Evolutionary conservation across 2,797 vertebrate genomes (phyloP).

Genomic region (Dryobates pubescens): DNA sequence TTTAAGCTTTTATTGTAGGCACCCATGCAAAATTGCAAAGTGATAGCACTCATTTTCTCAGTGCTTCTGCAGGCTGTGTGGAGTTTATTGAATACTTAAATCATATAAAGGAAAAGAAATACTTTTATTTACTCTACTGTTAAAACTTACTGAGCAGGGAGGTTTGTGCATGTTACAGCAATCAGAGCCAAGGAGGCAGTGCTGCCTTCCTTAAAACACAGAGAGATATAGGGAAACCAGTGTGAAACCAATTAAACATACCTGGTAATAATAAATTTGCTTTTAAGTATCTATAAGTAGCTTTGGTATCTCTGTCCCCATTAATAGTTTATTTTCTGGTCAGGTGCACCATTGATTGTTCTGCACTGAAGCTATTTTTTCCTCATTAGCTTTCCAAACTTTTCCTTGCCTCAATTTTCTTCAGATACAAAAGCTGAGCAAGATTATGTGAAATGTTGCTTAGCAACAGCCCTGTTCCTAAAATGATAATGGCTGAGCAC

Average conservation of each 20-base stretch:
- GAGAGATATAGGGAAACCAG: slow-evolving; percentile 7
- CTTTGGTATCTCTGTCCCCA: slow-evolving; percentile 39
- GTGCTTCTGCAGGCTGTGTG: neutral
- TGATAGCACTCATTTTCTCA: neutral
- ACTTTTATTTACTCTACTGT: slow-evolving; percentile 2
- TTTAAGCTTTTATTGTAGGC: neutral
- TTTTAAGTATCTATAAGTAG: slow-evolving; percentile 58
- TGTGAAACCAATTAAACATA: slow-evolving; percentile 59
- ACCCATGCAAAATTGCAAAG: neutral
- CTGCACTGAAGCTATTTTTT: slow-evolving; percentile 69
- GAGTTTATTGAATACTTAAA: slow-evolving; percentile 41
- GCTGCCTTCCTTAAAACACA: neutral
- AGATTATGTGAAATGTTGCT: slow-evolving; percentile 75
- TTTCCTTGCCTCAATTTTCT: slow-evolving; percentile 73
- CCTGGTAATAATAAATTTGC: slow-evolving; percentile 61
- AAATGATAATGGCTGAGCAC: slow-evolving; percentile 38
- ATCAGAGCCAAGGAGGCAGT: neutral
- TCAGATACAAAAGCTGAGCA: slow-evolving; percentile 65
- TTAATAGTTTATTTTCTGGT: slow-evolving; percentile 77
- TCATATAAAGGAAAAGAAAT: slow-evolving; percentile 29
- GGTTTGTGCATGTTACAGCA: neutral
- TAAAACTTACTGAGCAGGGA: slow-evolving; percentile 28
- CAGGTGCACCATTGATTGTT: slow-evolving; percentile 74
- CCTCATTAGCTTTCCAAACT: slow-evolving; percentile 79
- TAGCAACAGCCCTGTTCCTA: slow-evolving; percentile 73